Evolutionary conservation across 1,140 invertebrate genomes (phyloP), one percentile per base, ranked within the genome.

Genomic region (Cyclina sinensis): DNA sequence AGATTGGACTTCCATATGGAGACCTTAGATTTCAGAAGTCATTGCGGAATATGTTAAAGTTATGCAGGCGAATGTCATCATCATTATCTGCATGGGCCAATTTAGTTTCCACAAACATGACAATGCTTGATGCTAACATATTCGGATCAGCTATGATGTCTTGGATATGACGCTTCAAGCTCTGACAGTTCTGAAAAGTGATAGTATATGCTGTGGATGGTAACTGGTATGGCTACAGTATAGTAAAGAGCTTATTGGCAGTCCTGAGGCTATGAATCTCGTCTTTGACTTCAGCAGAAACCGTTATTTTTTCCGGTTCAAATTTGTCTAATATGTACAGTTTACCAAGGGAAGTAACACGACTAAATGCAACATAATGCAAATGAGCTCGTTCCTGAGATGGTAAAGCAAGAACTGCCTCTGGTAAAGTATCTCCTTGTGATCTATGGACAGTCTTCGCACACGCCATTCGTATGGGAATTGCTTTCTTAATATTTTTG

Each of bases 321-420:
- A 85, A 85, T 16, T 27, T 4, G 54, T 57, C 27, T 2, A 74
- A 14, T 62, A 83, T 83, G 62, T 83, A 62, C 12, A 83, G 32
- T 27, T 30, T 39, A 14, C 46, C 37, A 32, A 83, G 30, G n/a
- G 82, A 27, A 32, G 82, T 85, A 5, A 85, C 82, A 11, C 68
- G 65, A 85, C 82, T 85, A 2, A 85, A 85, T 5, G 82, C 65
- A 30, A 85, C 82, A 74, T 85, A 85, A 59, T 85, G 68, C n/a
- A 85, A 9, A 74, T 85, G 65, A 21, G 68, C 39, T 16, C 68
- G 39, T 85, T 57, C 74, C 35, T 83, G 21, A 73, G 12, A 32
- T 24, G 82, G 82, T 35, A 85, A 73, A 5, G 27, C 27, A 24
- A 85, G 11, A 21, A 85, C 82, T 74, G 24, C 68, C 2, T 85